These are phyloP conservation scores for Megalonaias nervosa DNA, from an alignment of 1,140 invertebrate species.

Conservation along the genomic window DNA sequence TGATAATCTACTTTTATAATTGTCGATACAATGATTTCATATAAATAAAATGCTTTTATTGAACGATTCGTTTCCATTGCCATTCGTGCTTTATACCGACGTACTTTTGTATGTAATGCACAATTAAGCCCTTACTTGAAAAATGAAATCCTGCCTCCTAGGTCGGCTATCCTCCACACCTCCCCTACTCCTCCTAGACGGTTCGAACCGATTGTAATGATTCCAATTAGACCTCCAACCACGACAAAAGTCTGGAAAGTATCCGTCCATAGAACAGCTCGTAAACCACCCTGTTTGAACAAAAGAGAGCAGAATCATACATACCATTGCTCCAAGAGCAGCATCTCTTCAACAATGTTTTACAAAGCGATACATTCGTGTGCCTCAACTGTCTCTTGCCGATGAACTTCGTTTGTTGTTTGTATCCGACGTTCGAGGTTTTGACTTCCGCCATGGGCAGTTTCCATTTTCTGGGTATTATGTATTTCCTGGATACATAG, in stretches of 20 bases:
- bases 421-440: no score
- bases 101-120: not conserved
- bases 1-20: not conserved
- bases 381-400: no score
- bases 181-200: constrained; percentile 78
- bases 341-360: no score
- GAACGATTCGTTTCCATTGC: not conserved
- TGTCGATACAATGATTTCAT: not conserved
- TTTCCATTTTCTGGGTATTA: no score
- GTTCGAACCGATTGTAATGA: constrained; percentile 79
- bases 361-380: no score
- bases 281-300: constrained; percentile 85
- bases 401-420: no score
- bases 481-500: no score
- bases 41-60: no score
- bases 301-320: no score
- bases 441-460: no score
- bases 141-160: constrained; percentile 79
- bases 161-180: constrained; percentile 79
- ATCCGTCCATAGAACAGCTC: constrained; percentile 91
- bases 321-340: no score
- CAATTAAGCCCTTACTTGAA: constrained; percentile 75
- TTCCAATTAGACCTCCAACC: constrained; percentile 84
- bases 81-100: not conserved
- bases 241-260: constrained; percentile 90